A percentile compares a stretch with the other conserved stretches of the same genome.
Conservation (phyloP, 2,888 invertebrate genomes). For the Eumacrocentrus americanus region DNA sequence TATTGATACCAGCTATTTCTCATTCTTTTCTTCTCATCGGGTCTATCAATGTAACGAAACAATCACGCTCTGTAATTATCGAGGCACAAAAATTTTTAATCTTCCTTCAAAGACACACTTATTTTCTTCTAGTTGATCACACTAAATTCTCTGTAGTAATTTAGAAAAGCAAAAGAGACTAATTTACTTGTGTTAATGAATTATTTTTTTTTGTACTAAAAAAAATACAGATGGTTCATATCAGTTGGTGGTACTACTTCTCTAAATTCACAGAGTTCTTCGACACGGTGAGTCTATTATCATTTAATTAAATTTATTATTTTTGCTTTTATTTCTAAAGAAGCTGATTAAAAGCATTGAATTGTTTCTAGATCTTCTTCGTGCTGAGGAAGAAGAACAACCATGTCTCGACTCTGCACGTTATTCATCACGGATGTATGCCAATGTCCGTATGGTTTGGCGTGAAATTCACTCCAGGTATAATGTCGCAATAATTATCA, state of each 20-base stretch:
- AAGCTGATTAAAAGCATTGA: slow-evolving; percentile 8
- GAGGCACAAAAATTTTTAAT: no score
- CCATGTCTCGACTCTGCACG: slow-evolving; percentile 92
- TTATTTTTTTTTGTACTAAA: neutral
- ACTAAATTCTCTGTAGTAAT: no score
- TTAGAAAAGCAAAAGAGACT: no score
- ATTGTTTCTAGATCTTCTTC: slow-evolving; percentile 82
- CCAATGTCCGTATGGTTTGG: slow-evolving; percentile 98
- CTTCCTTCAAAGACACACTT: no score
- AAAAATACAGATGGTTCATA: slow-evolving; percentile 81
- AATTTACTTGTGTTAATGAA: neutral
- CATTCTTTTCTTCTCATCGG: no score
- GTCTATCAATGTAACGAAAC: no score
- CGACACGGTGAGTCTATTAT: slow-evolving; percentile 80
- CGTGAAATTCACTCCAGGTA: slow-evolving; percentile 92
- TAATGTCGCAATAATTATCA: slow-evolving; percentile 43
- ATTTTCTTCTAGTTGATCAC: no score
- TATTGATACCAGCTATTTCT: no score
- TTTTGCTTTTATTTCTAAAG: neutral
- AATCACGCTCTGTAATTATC: no score
- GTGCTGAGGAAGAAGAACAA: slow-evolving; percentile 92
- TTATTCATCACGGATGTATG: slow-evolving; percentile 97
- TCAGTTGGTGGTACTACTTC: slow-evolving; percentile 96
- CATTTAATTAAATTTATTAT: neutral
- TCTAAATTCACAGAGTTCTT: slow-evolving; percentile 96